Conservation (phyloP, 1,140 invertebrate species). For the Papilio aristodemus region DNA sequence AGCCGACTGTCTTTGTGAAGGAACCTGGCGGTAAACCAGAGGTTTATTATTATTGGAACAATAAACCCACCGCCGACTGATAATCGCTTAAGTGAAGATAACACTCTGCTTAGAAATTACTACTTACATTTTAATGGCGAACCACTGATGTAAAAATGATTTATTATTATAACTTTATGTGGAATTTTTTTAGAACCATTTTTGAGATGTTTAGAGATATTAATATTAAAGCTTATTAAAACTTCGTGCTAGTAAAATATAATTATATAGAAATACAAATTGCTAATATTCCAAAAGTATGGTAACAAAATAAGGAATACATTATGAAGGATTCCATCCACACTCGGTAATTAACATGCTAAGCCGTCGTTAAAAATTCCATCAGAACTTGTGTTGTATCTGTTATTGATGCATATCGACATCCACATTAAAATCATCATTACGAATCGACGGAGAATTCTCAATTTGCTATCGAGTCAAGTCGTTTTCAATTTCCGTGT, state of each 20-base stretch:
- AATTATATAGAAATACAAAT: not conserved
- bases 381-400: not conserved
- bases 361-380: not conserved
- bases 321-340: not conserved
- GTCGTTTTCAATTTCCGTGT: not conserved
- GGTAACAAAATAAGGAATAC: not conserved
- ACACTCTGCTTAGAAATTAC: not conserved
- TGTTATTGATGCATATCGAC: not conserved
- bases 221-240: too few relatives aligned
- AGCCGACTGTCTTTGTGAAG: slow-evolving; percentile 16
- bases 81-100: slow-evolving; percentile 23
- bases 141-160: slow-evolving; percentile 1
- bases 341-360: not conserved
- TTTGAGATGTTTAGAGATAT: too few relatives aligned
- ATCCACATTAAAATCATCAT: slow-evolving; percentile 1
- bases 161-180: too few relatives aligned
- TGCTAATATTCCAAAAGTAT: not conserved
- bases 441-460: not conserved
- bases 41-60: slow-evolving; percentile 28
- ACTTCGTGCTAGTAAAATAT: too few relatives aligned
- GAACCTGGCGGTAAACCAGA: not conserved
- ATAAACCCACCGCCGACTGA: slow-evolving; percentile 22
- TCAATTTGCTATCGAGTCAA: not conserved
- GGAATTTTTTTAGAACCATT: too few relatives aligned
- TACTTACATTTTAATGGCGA: slow-evolving; percentile 14